Percentiles rank a stretch among this genome's conserved stretches.
Conservation (phyloP, 1,140 invertebrate genomes). For the Melipona quadrifasciata region DNA sequence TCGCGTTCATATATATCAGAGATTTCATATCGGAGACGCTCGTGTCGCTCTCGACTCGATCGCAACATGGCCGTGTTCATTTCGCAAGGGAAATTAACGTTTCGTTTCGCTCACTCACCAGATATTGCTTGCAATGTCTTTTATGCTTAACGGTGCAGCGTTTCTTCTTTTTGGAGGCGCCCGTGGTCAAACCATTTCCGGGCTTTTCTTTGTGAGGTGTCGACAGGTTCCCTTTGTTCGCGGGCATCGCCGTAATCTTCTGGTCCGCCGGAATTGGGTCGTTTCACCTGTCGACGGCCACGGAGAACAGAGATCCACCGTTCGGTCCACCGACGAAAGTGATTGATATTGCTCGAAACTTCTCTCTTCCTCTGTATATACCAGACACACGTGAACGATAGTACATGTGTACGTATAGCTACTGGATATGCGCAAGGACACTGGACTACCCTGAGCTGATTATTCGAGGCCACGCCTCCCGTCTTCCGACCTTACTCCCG, state of each 20-base stretch:
- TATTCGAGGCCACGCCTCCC: slow-evolving; percentile 50
- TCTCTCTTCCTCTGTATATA: slow-evolving; percentile 46
- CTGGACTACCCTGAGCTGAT: slow-evolving; percentile 50
- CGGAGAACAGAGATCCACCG: slow-evolving; percentile 27
- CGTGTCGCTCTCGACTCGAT: slow-evolving; percentile 28
- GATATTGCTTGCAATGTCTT: slow-evolving; percentile 75
- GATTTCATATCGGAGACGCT: not conserved
- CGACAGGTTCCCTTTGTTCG: slow-evolving; percentile 73
- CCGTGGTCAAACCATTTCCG: slow-evolving; percentile 58
- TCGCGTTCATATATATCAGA: not conserved
- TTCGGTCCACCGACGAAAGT: slow-evolving; percentile 47
- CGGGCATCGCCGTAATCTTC: slow-evolving; percentile 68
- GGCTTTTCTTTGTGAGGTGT: slow-evolving; percentile 72
- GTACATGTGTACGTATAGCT: slow-evolving; percentile 48
- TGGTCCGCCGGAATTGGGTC: slow-evolving; percentile 20
- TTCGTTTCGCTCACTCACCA: slow-evolving; percentile 70
- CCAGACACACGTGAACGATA: slow-evolving; percentile 44
- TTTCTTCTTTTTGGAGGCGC: slow-evolving; percentile 68
- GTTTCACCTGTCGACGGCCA: slow-evolving; percentile 27
- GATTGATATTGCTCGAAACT: slow-evolving; percentile 58
- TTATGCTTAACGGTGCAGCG: slow-evolving; percentile 72
- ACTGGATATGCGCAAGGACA: slow-evolving; percentile 54
- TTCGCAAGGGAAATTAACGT: slow-evolving; percentile 45
- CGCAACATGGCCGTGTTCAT: slow-evolving; percentile 52
- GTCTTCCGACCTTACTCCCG: slow-evolving; percentile 21